A percentile compares a stretch with the other conserved stretches of the same genome.
phyloP scores from a whole-genome alignment of 2,113 vertebrate species.

The Pelodiscus sinensis region DNA sequence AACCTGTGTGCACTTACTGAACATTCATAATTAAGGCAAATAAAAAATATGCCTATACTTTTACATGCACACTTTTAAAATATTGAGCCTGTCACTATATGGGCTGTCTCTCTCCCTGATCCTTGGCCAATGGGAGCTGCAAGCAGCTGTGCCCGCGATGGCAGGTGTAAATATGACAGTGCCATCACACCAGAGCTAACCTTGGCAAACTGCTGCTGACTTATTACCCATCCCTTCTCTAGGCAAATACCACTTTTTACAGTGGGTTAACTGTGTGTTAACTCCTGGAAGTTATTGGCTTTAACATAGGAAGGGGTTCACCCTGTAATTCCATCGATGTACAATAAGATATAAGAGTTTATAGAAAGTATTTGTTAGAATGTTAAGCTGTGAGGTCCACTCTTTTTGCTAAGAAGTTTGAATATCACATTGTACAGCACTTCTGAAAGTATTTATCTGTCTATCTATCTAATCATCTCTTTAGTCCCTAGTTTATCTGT shows the following conservation, averaged over 20 bases:
- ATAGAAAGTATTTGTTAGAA: neutral
- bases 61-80: neutral
- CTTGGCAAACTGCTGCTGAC: too few relatives aligned
- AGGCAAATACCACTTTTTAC: neutral
- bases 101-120: neutral
- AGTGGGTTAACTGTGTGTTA: neutral
- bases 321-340: neutral
- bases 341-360: too few relatives aligned
- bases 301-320: neutral
- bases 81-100: neutral
- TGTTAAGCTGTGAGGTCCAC: neutral
- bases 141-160: too few relatives aligned
- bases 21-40: neutral
- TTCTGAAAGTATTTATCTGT: neutral
- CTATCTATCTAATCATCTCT: too few relatives aligned
- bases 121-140: too few relatives aligned
- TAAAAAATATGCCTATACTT: neutral
- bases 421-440: neutral
- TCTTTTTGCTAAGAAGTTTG: neutral
- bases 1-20: neutral
- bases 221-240: too few relatives aligned
- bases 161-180: too few relatives aligned
- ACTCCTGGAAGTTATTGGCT: neutral
- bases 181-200: too few relatives aligned
- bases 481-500: neutral